phyloP scores from a whole-genome alignment of 2,888 invertebrate species.

The Sminthurinus aureus region DNA sequence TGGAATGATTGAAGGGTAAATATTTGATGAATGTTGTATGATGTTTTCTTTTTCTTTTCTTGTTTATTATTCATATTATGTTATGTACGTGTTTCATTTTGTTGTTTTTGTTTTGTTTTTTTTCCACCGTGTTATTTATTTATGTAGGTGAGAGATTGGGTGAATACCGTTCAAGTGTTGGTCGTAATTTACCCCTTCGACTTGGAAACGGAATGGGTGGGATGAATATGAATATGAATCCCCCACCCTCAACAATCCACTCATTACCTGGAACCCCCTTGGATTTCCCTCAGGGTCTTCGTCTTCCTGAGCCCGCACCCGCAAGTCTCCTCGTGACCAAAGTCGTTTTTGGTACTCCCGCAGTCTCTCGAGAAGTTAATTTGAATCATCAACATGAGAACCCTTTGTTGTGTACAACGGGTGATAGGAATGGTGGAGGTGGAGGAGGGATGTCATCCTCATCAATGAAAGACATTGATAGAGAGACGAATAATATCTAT shows the following conservation, averaged over 20 bases:
- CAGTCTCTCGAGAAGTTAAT: constrained; percentile 60
- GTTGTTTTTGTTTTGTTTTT: no score
- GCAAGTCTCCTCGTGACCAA: constrained; percentile 60
- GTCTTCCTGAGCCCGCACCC: constrained; percentile 60
- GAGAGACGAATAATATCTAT: constrained; percentile 60
- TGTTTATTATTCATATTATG: constrained; percentile 44
- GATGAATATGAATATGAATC: no score
- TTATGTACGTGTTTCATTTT: no score
- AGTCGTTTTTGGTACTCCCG: constrained; percentile 60
- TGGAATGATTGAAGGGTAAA: constrained; percentile 45
- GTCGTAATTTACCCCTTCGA: constrained; percentile 59
- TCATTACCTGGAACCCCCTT: constrained; percentile 60
- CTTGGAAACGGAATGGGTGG: constrained; percentile 49
- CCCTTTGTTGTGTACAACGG: constrained; percentile 55
- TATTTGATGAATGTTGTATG: background rate
- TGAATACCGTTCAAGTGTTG: constrained; percentile 60
- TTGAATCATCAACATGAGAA: constrained; percentile 60
- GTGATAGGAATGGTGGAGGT: no score
- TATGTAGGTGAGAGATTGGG: constrained; percentile 60
- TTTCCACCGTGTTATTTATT: no score
- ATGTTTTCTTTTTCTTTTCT: no score
- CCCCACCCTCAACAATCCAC: constrained; percentile 54
- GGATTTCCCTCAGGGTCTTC: constrained; percentile 60
- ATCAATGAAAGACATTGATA: constrained; percentile 56
- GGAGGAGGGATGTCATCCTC: constrained; percentile 48